Evolutionary conservation across 2,113 vertebrate species (phyloP), one percentile per base, ranked within the genome.

Genomic region (Xenopus laevis): DNA sequence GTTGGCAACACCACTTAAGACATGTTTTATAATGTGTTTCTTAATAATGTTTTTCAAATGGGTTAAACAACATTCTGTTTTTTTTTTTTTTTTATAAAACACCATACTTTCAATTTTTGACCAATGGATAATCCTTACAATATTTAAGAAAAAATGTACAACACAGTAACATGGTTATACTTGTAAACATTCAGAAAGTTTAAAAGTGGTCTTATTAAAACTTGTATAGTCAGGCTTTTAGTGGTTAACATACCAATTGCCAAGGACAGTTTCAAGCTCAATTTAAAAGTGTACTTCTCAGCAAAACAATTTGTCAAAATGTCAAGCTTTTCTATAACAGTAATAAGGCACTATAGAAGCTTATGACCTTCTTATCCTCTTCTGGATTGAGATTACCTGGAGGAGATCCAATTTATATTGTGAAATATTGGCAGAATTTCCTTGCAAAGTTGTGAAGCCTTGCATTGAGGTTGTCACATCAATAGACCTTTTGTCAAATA

Each of bases 301-400:
- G 67, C 73, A 69, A 77, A 77, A 77, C 74, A 70, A 70, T 77
- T 77, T 77, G 74, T 77, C 74, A 77, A 77, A 77, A 77, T 77
- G 74, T 77, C 74, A 77, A 64, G 74, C 67, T 64, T 77, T 76
- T 70, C 74, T 77, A 69, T 77, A 64, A 70, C 59, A 57, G 66
- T 70, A 77, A 77, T 77, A 77, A 77, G 74, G 67, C 58, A 70
- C 73, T 76, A 58, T 69, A 18, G 58, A 69, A 58, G 58, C 65
- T 64, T 64, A 59, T 64, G 74, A 76, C 74, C 66, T 63, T 77
- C 74, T 59, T 57, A 15, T 77, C 64, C 74, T 70, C 60, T 52
- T 64, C 67, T 70, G 74, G 74, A 67, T 69, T 69, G 20, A 77
- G 59, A 77, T 77, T 64, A 77, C 47, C 59, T 77, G 74, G 66